Base-by-base conservation (phyloP, 1,140 invertebrate species). In the Drosophila murphyi region DNA sequence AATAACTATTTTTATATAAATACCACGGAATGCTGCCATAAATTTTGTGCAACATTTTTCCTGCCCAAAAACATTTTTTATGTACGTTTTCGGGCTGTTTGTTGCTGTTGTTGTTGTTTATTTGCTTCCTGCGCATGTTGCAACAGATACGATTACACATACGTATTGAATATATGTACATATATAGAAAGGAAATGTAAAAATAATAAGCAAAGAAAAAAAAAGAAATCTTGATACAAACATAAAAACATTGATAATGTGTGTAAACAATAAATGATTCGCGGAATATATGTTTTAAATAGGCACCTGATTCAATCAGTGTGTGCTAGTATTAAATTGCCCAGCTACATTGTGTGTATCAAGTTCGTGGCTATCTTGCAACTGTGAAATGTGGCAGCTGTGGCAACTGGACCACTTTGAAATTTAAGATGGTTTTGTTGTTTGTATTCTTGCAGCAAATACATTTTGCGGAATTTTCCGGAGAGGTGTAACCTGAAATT, bases 21-120 rank as follows among this genome's bases (percentile, higher is more conserved):
- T 68, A 59, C 62, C 43, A 72, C 52, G 54, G 67, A 67, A 72
- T 67, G 34, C 60, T 73, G 71, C 50, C 71, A 73, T 68, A 59
- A 73, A 73, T 60, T 68, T 72, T 56, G 32, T 43, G 52, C 55
- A 57, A 35, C 41, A 51, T 41, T 72, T 62, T 70, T 41, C 39
- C 28, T 20, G 41, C 10, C 47, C 20, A 51, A 65, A 72, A 72
- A 72, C 34, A 64, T 20, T 72, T 72, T 72, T 43, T 45, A 43
- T 72, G 62, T 50, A 64, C 51, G 57, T 68, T 59, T 61, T 47
- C 8, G 20, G 5, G 5, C 3, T 28, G 32, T 28, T 39, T 37
- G 34, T 8, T 39, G 52, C 10, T 57, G 8, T 31, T 59, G 5
- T 32, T 43, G 5, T 29, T 32, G 4, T 32, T 32, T 43, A 31